These are phyloP conservation scores for Boloria selene DNA, from an alignment of 2,888 invertebrate genomes.

Conservation along the genomic window DNA sequence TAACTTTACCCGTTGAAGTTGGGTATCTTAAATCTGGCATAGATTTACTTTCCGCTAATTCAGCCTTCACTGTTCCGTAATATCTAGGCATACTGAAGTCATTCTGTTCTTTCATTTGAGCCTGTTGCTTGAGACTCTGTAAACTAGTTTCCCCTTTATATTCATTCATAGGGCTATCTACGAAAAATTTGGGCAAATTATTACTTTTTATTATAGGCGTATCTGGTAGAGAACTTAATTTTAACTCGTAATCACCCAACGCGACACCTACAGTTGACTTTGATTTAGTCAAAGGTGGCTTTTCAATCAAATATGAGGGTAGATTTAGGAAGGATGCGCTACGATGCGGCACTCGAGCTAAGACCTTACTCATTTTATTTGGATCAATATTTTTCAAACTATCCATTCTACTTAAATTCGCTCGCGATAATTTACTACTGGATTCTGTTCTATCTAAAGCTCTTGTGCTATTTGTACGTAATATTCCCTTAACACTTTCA, in stretches of 20 bases:
- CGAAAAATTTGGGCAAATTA: conserved; percentile 75
- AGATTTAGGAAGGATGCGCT: conserved; percentile 78
- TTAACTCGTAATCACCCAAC: conserved; percentile 57
- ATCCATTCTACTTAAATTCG: conserved; percentile 67
- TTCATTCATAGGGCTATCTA: conserved; percentile 66
- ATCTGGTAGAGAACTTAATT: conserved; percentile 70
- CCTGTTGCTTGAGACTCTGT: conserved; percentile 79
- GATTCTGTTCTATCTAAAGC: conserved; percentile 68
- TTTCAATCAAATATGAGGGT: conserved; percentile 67
- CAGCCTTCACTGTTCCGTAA: conserved; percentile 71
- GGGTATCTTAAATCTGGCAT: conserved; percentile 76
- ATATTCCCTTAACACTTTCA: conserved; percentile 73
- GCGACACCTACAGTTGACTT: conserved; percentile 72
- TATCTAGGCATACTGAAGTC: conserved; percentile 85
- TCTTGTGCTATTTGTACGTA: conserved; percentile 69
- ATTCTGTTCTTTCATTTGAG: conserved; percentile 70
- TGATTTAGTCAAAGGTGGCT: conserved; percentile 69
- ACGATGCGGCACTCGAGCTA: conserved; percentile 72
- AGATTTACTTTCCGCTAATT: conserved; percentile 69
- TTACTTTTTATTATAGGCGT: conserved; percentile 76
- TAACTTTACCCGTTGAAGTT: conserved; percentile 60
- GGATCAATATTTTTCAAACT: conserved; percentile 74
- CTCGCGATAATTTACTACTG: conserved; percentile 53
- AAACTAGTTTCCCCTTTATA: conserved; percentile 73
- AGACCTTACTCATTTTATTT: conserved; percentile 66